These are phyloP conservation scores for Enteromius mattozi DNA, from an alignment of 2,797 vertebrate genomes.

Conservation along the genomic window DNA sequence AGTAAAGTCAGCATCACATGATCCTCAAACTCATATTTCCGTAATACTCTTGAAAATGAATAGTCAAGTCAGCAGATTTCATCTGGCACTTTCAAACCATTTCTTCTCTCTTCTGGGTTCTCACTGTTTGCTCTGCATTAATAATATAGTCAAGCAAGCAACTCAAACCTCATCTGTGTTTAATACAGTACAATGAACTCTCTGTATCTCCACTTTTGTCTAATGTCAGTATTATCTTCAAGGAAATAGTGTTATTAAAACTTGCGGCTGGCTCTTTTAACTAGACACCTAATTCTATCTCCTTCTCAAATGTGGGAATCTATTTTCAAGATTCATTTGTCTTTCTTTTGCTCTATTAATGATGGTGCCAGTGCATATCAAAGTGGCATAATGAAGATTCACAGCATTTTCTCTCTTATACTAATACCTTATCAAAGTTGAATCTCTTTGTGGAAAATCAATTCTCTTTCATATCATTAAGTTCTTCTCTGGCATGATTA, in stretches of 20 bases:
- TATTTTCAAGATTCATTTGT: constrained; percentile 62
- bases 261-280: constrained; percentile 69
- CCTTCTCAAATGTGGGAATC: constrained; percentile 67
- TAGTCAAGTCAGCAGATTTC: constrained; percentile 41
- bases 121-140: constrained; percentile 71
- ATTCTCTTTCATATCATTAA: constrained; percentile 86
- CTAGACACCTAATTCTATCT: constrained; percentile 40
- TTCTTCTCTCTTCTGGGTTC: constrained; percentile 43
- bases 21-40: constrained; percentile 17
- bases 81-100: neutral
- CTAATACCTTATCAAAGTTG: constrained; percentile 86
- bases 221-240: constrained; percentile 78
- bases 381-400: constrained; percentile 85
- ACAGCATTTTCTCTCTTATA: constrained; percentile 81
- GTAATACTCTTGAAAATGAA: constrained; percentile 42
- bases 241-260: constrained; percentile 80
- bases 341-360: constrained; percentile 64
- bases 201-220: constrained; percentile 76
- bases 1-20: constrained; percentile 4
- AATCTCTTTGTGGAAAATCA: constrained; percentile 87
- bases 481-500: constrained; percentile 78
- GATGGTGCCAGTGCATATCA: constrained; percentile 81
- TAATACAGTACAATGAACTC: constrained; percentile 75
- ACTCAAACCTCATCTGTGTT: constrained; percentile 49
- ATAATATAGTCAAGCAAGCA: constrained; percentile 6